Evolutionary conservation across 92 coral and sea anemone genomes (phyloP).

Genomic region (Diadumene lineata): DNA sequence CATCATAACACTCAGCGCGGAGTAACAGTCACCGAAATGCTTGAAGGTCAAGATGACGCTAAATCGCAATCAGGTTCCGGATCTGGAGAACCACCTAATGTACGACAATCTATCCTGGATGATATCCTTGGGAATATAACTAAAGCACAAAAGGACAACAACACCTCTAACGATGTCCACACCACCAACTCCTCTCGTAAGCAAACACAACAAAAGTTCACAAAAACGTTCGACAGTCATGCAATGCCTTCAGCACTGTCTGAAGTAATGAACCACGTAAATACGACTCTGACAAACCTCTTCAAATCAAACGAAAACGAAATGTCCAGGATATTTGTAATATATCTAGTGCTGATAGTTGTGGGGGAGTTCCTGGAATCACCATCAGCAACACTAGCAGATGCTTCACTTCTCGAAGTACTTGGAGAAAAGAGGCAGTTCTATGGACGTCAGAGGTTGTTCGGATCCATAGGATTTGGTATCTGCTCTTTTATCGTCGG

Average conservation of each 20-base stretch:
- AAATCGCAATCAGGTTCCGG: neutral
- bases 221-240: neutral
- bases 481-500: slow-evolving; percentile 92
- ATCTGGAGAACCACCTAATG: neutral
- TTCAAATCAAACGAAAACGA: slow-evolving; percentile 79
- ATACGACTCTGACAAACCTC: slow-evolving; percentile 64
- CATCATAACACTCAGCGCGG: neutral
- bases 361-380: slow-evolving; percentile 97
- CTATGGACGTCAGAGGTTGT: slow-evolving; percentile 95
- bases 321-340: slow-evolving; percentile 78
- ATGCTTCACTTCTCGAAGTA: slow-evolving; percentile 90
- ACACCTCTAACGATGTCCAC: neutral
- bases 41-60: neutral
- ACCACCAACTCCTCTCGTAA: neutral
- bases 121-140: neutral
- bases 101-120: neutral
- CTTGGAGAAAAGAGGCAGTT: slow-evolving; percentile 94
- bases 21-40: neutral
- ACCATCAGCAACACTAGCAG: slow-evolving; percentile 88
- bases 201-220: neutral
- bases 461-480: slow-evolving; percentile 99
- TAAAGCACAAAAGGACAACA: neutral
- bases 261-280: slow-evolving; percentile 7
- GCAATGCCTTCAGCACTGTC: neutral
- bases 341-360: slow-evolving; percentile 81